Evolutionary conservation across 1,140 invertebrate species (phyloP), one percentile per base, ranked within the genome.

Genomic region (Cotesia typhae): DNA sequence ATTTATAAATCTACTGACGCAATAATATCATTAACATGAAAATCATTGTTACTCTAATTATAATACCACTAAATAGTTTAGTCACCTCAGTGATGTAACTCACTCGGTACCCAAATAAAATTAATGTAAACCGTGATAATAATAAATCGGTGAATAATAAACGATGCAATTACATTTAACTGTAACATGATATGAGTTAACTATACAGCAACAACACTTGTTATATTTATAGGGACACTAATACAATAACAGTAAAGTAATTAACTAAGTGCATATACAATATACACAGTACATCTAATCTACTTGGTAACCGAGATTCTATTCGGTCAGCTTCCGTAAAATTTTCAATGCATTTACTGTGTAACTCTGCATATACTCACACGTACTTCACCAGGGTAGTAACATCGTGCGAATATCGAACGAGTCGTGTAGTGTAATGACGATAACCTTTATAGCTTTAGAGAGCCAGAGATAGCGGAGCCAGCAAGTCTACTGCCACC

Each of bases 111-210:
- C 28, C 28, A 28, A 28, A 28, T 28, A 28, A 28, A 28, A 28
- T 28, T 28, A 28, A 28, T 28, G 28, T 28, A 3, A 47, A 47
- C 41, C 10, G 41, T 47, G 41, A 47, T 47, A 47, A 47, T 47
- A 47, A 47, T 47, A 47, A 47, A 47, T 47, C 41, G 41, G 6
- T 47, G 47, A 67, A 67, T 67, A 55, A 67, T 67, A 36, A 67
- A 67, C 66, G 66, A 67, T 41, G 66, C 52, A 67, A 67, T 67
- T 67, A 55, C 53, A 67, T 36, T 67, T 67, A 55, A 67, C 66
- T 51, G 10, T 28, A 12, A 67, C 38, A 65, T 47, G 12, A 67
- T 55, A 35, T n/a, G 66, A 67, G 41, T 10, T 47, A 47, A 47
- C 41, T 47, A 10, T 47, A 47, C 28, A 28, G 28, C 28, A 28